Percentiles rank a stretch among this genome's conserved stretches.
phyloP scores from a whole-genome alignment of 2,888 invertebrate genomes.

The Syrphus vitripennis region DNA sequence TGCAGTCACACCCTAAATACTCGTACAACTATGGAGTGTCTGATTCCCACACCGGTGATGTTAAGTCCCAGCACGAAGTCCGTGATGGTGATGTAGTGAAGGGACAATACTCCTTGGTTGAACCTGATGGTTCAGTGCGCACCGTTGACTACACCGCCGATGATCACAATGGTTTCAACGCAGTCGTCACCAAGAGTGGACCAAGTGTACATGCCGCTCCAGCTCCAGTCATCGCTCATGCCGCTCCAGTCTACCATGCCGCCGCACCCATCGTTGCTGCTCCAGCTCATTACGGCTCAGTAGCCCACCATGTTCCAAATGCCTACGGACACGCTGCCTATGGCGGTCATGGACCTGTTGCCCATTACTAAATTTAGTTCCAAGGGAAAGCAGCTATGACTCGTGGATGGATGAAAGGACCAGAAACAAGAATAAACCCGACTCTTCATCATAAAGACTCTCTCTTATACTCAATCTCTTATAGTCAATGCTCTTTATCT shows the following conservation, averaged over 20 bases:
- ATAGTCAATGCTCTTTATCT: slow-evolving; percentile 62
- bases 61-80: slow-evolving; percentile 81
- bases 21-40: slow-evolving; percentile 81
- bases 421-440: slow-evolving; percentile 40
- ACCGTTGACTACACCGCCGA: slow-evolving; percentile 81
- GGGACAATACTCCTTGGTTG: slow-evolving; percentile 81
- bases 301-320: slow-evolving; percentile 70
- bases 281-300: slow-evolving; percentile 73
- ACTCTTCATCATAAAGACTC: slow-evolving; percentile 28
- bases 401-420: slow-evolving; percentile 69
- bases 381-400: slow-evolving; percentile 55
- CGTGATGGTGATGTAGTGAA: slow-evolving; percentile 81
- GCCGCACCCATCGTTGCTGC: slow-evolving; percentile 76
- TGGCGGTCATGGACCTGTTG: slow-evolving; percentile 76
- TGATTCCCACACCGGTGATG: slow-evolving; percentile 80
- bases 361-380: slow-evolving; percentile 76
- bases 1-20: slow-evolving; percentile 80
- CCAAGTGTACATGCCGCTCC: slow-evolving; percentile 77
- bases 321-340: slow-evolving; percentile 73
- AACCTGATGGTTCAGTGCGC: slow-evolving; percentile 81
- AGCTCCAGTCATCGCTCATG: slow-evolving; percentile 57
- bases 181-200: slow-evolving; percentile 80
- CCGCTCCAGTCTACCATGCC: slow-evolving; percentile 73
- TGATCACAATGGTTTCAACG: slow-evolving; percentile 81
- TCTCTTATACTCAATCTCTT: slow-evolving; percentile 49